phyloP scores from a whole-genome alignment of 53 echinoderm and acorn worm species.

The Mesocentrotus franciscanus region DNA sequence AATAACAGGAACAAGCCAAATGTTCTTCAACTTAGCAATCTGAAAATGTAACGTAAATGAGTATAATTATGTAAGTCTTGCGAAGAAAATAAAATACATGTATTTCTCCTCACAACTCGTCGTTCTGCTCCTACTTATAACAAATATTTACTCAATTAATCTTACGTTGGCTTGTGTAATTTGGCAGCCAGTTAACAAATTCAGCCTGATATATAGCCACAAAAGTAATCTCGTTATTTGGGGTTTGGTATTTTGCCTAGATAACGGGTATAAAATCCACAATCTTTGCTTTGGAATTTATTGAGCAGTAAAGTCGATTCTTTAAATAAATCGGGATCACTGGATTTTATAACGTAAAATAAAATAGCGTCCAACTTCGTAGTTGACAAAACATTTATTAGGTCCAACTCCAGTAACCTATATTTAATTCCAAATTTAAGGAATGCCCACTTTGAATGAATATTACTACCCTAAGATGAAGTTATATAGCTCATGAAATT shows the following conservation, averaged over 20 bases:
- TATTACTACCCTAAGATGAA: background rate
- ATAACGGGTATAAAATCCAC: conserved; percentile 9
- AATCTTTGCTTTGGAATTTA: background rate
- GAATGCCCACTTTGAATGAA: background rate
- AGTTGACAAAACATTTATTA: too few relatives aligned
- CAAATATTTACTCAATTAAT: conserved; percentile 30
- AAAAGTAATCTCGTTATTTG: conserved; percentile 10
- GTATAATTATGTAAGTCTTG: background rate
- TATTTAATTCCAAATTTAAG: background rate
- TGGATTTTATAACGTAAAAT: background rate
- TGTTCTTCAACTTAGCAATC: too few relatives aligned
- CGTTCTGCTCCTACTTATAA: background rate
- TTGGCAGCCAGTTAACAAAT: conserved; percentile 37
- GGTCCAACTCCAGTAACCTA: background rate
- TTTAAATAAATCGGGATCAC: background rate
- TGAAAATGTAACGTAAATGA: too few relatives aligned
- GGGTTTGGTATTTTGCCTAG: conserved; percentile 15
- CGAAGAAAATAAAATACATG: background rate
- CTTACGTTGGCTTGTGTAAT: conserved; percentile 37
- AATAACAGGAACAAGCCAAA: too few relatives aligned
- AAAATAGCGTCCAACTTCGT: background rate
- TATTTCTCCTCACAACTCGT: background rate
- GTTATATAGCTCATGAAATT: too few relatives aligned
- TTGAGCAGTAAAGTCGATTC: conserved; percentile 30
- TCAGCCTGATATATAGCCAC: background rate